Conservation (phyloP, 2,888 invertebrate genomes). For the Corbicula japonica region DNA sequence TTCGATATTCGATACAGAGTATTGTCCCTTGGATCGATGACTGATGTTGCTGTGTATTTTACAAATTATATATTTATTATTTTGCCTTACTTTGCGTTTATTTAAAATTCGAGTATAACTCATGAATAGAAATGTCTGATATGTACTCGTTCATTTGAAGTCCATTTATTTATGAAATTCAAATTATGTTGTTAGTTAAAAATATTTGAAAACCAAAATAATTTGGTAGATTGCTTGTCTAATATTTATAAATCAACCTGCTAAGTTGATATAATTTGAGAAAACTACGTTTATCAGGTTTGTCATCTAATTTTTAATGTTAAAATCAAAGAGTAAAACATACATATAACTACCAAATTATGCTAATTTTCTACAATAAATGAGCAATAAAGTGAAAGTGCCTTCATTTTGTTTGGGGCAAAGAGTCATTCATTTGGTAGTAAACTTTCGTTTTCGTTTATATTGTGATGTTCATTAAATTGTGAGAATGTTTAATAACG, state of each 20-base stretch:
- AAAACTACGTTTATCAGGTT: constrained; percentile 39
- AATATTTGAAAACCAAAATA: too few species aligned
- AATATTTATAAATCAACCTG: constrained; percentile 54
- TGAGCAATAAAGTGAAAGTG: constrained; percentile 44
- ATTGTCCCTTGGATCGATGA: too few species aligned
- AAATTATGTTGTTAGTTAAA: too few species aligned
- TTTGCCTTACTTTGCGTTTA: too few species aligned
- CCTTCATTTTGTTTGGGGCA: constrained; percentile 24
- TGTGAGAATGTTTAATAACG: constrained; percentile 32
- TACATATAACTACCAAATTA: constrained; percentile 56
- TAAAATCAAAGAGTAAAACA: constrained; percentile 51
- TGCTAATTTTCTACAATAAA: constrained; percentile 65
- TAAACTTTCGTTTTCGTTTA: constrained; percentile 46
- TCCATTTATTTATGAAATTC: not conserved
- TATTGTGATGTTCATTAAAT: constrained; percentile 28
- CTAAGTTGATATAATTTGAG: constrained; percentile 47
- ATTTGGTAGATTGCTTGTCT: too few species aligned
- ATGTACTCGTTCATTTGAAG: too few species aligned
- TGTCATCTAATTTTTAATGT: constrained; percentile 55
- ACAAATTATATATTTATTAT: too few species aligned
- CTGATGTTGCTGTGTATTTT: too few species aligned
- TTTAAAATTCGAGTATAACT: too few species aligned
- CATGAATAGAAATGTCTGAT: not conserved
- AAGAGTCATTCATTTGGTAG: constrained; percentile 11
- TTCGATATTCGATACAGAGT: too few species aligned